These are phyloP conservation scores for Mastigias papua DNA, from an alignment of 30 jellyfish, hydroid and myxozoan genomes.

Conservation along the genomic window DNA sequence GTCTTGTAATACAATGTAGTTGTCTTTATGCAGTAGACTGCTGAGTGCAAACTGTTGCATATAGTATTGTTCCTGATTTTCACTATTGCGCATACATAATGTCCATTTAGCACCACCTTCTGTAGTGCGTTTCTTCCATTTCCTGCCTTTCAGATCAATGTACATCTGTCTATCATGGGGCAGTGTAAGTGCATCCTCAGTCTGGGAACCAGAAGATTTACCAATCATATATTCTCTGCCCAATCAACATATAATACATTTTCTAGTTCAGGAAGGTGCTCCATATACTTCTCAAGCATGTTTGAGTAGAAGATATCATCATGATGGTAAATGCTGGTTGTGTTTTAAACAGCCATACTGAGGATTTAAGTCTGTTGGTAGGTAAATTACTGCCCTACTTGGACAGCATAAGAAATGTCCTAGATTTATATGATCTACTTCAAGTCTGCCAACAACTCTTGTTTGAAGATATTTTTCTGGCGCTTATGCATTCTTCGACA, in stretches of 20 bases:
- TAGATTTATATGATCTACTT: conserved; percentile 3
- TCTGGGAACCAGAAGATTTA: neutral
- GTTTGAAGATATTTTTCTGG: neutral
- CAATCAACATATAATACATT: neutral
- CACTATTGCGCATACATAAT: neutral
- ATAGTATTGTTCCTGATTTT: conserved; percentile 6
- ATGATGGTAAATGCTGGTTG: neutral
- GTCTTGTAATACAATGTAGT: neutral
- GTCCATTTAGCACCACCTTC: neutral
- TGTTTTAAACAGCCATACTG: too few species aligned
- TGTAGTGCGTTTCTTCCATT: neutral
- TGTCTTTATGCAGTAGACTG: neutral
- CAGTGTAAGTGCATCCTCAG: neutral
- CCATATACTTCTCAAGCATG: too few species aligned
- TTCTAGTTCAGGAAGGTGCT: too few species aligned
- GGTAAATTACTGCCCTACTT: too few species aligned
- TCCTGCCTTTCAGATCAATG: neutral
- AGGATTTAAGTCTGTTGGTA: conserved; percentile 16
- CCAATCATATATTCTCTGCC: conserved; percentile 2
- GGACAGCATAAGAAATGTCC: too few species aligned
- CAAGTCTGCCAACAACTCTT: neutral
- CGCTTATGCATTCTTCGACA: neutral
- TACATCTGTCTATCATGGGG: neutral
- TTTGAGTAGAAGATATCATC: too few species aligned
- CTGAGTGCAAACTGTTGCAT: neutral